These are phyloP conservation scores for Lindbergichthys nudifrons DNA, from an alignment of 2,797 vertebrate genomes.

Conservation along the genomic window DNA sequence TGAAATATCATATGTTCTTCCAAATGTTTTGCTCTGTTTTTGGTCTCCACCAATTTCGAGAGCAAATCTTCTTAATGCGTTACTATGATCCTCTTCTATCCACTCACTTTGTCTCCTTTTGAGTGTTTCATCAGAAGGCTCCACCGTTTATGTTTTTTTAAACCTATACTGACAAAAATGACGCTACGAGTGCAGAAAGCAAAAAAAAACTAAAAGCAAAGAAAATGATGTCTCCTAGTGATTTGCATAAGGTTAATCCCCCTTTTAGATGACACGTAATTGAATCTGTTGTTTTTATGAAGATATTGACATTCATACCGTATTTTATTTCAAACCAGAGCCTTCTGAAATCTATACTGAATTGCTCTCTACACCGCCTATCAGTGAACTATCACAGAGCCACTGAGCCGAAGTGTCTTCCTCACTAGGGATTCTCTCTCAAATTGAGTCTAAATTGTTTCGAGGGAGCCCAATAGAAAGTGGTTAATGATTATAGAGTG, in stretches of 20 bases:
- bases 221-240: not conserved
- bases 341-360: constrained; percentile 23
- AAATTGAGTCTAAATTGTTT: constrained; percentile 45
- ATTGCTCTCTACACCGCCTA: constrained; percentile 35
- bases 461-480: constrained; percentile 21
- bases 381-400: constrained; percentile 8
- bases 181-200: not conserved
- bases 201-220: not conserved
- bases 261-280: constrained; percentile 11
- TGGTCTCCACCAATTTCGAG: not conserved
- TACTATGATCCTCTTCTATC: not conserved
- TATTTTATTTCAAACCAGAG: constrained; percentile 29
- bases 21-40: not conserved
- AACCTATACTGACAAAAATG: not conserved
- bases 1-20: too few relatives aligned
- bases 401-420: constrained; percentile 11
- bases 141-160: not conserved
- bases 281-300: constrained; percentile 2
- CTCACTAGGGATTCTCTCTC: constrained; percentile 19
- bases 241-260: not conserved
- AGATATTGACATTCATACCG: constrained; percentile 22
- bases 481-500: constrained; percentile 43
- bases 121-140: not conserved
- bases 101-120: not conserved
- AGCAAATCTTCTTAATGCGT: constrained; percentile 2